phyloP scores from a whole-genome alignment of 2,797 vertebrate species.

The Synanceia verrucosa region DNA sequence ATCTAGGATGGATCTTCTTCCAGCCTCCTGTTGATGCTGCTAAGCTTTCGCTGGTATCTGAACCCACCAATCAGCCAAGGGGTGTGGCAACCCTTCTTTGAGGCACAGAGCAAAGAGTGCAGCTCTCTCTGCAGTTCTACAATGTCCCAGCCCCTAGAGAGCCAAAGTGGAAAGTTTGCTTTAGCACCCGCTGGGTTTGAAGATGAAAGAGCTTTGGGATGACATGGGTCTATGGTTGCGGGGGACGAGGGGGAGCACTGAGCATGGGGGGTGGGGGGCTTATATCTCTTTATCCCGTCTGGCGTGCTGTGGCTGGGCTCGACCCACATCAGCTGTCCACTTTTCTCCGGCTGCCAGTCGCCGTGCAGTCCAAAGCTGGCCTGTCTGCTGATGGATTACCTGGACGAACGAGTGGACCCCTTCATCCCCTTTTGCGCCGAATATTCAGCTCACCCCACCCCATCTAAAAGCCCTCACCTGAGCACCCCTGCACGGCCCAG shows the following conservation, averaged over 20 bases:
- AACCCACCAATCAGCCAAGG: conserved; percentile 53
- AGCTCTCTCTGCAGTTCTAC: conserved; percentile 63
- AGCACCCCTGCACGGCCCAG: conserved; percentile 67
- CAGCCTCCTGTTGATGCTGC: conserved; percentile 43
- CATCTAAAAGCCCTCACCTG: conserved; percentile 73
- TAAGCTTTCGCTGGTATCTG: conserved; percentile 47
- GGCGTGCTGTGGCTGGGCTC: conserved; percentile 74
- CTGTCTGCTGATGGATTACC: conserved; percentile 85
- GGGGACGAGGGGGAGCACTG: conserved; percentile 46
- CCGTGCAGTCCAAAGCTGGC: conserved; percentile 76
- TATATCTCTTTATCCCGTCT: conserved; percentile 86
- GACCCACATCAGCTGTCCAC: conserved; percentile 79
- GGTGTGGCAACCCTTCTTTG: conserved; percentile 59
- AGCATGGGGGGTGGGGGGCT: conserved; percentile 55
- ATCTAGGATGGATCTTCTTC: conserved; percentile 20
- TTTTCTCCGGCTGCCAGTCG: conserved; percentile 70
- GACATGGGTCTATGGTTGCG: conserved; percentile 67
- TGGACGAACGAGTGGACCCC: conserved; percentile 65
- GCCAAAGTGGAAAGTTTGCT: conserved; percentile 85
- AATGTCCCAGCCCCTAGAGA: conserved; percentile 69
- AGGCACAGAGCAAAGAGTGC: conserved; percentile 50
- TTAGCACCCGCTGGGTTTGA: conserved; percentile 77
- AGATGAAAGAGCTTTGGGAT: conserved; percentile 83
- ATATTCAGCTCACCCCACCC: conserved; percentile 36
- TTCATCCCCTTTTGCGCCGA: conserved; percentile 55